phyloP scores from a whole-genome alignment of 2,113 vertebrate species.

The Sterna hirundo region DNA sequence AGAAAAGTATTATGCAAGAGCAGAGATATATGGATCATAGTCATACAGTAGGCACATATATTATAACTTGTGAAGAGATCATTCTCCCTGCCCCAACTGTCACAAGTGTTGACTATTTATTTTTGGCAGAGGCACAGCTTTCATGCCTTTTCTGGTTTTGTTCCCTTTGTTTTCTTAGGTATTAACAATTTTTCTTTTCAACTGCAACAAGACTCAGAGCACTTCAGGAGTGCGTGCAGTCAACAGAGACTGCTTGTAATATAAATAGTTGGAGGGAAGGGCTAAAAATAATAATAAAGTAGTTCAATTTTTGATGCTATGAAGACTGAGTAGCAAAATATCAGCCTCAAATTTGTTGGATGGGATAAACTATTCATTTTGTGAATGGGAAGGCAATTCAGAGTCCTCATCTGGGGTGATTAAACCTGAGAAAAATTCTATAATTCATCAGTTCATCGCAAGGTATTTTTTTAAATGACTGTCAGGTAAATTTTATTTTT shows the following conservation, averaged over 20 bases:
- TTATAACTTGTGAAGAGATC: neutral
- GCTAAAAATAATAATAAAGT: neutral
- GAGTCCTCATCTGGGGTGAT: conserved; percentile 1
- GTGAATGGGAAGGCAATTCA: conserved; percentile 26
- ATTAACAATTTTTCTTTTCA: neutral
- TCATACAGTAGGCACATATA: neutral
- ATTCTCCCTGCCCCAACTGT: neutral
- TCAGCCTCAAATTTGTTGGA: neutral
- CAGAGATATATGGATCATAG: too few relatives aligned
- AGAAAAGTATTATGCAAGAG: neutral
- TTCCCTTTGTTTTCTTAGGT: neutral
- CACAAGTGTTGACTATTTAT: neutral
- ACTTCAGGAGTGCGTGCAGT: neutral
- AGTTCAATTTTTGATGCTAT: neutral
- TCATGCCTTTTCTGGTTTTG: neutral
- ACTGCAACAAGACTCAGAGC: neutral
- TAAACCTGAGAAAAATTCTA: conserved; percentile 33
- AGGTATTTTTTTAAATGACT: conserved; percentile 19
- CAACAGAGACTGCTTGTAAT: neutral
- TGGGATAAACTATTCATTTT: conserved; percentile 28
- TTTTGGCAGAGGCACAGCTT: neutral
- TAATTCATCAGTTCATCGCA: conserved; percentile 10
- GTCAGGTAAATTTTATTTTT: conserved; percentile 5
- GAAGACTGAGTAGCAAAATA: neutral
- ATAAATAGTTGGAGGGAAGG: neutral